A percentile compares a stretch with the other conserved stretches of the same genome.
Evolutionary conservation across 2,888 invertebrate species (phyloP).

Genomic region (Troglohyphantes excavatus): DNA sequence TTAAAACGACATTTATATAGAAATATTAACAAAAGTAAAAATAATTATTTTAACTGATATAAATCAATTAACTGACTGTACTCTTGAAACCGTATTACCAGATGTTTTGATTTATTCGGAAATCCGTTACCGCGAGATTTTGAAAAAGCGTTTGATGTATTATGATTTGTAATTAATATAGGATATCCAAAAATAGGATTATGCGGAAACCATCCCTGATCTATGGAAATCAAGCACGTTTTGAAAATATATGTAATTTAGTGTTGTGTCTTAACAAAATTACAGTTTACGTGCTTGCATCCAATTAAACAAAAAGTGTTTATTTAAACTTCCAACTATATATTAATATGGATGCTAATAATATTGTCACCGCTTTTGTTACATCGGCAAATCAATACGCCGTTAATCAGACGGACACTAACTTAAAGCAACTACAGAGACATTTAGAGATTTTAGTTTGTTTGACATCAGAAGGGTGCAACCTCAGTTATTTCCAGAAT

Average conservation of each 20-base stretch:
- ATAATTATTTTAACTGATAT: not conserved
- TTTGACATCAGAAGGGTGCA: slow-evolving; percentile 41
- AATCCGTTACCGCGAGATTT: slow-evolving; percentile 16
- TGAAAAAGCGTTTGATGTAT: not conserved
- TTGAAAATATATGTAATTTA: too few relatives aligned
- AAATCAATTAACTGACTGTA: not conserved
- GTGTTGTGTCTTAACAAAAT: too few relatives aligned
- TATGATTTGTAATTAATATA: too few relatives aligned
- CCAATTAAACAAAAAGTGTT: too few relatives aligned
- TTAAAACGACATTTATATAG: not conserved
- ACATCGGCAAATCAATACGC: slow-evolving; percentile 60
- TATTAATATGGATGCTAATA: slow-evolving; percentile 58
- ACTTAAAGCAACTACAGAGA: slow-evolving; percentile 59
- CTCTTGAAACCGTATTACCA: not conserved
- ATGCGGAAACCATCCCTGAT: too few relatives aligned
- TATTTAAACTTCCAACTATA: not conserved
- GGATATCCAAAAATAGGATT: too few relatives aligned
- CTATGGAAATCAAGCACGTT: too few relatives aligned
- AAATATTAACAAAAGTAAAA: not conserved
- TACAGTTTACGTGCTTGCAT: too few relatives aligned
- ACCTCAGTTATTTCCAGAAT: slow-evolving; percentile 46
- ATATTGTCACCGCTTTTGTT: slow-evolving; percentile 53
- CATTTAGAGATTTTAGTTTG: slow-evolving; percentile 65
- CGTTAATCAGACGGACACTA: slow-evolving; percentile 41
- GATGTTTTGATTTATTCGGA: not conserved